Percentiles rank a stretch among this genome's conserved stretches.
phyloP scores from a whole-genome alignment of 2,797 vertebrate species.

The Sebastes nivosus region DNA sequence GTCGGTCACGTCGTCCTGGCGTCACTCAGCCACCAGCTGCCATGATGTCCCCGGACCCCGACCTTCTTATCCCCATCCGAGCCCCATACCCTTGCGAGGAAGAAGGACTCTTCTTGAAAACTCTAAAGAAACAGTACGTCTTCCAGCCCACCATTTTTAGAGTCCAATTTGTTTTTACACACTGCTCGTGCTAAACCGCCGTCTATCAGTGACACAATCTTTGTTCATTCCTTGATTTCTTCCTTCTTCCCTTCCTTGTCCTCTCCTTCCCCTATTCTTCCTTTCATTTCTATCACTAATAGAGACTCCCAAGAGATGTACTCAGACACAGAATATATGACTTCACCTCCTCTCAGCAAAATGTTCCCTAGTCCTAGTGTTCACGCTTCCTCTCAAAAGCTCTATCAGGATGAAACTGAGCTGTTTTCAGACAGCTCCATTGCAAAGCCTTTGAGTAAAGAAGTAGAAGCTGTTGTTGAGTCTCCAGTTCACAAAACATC shows the following conservation, averaged over 20 bases:
- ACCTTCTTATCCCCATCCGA: slow-evolving; percentile 92
- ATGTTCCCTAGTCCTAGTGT: slow-evolving; percentile 79
- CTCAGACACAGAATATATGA: slow-evolving; percentile 89
- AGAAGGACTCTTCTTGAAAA: slow-evolving; percentile 87
- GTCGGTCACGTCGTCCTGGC: slow-evolving; percentile 86
- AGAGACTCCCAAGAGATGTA: slow-evolving; percentile 91
- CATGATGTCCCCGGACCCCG: slow-evolving; percentile 89
- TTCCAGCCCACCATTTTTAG: not conserved
- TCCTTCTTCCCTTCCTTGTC: not conserved
- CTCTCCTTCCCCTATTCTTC: not conserved
- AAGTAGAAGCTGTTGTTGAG: slow-evolving; percentile 63
- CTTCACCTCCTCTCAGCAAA: slow-evolving; percentile 83
- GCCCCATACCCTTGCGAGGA: slow-evolving; percentile 89
- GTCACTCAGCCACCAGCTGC: slow-evolving; percentile 78
- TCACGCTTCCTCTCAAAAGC: slow-evolving; percentile 69
- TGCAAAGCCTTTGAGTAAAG: slow-evolving; percentile 62
- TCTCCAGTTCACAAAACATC: slow-evolving; percentile 85
- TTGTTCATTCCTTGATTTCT: not conserved
- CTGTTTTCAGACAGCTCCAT: slow-evolving; percentile 54
- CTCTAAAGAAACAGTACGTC: slow-evolving; percentile 91
- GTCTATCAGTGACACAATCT: not conserved
- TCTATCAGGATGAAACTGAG: slow-evolving; percentile 69
- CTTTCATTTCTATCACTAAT: slow-evolving; percentile 36
- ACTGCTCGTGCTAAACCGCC: not conserved
- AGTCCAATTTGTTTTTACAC: not conserved